Evolutionary conservation across 1,140 invertebrate genomes (phyloP).

Genomic region (Akabosia matsudoensis): DNA sequence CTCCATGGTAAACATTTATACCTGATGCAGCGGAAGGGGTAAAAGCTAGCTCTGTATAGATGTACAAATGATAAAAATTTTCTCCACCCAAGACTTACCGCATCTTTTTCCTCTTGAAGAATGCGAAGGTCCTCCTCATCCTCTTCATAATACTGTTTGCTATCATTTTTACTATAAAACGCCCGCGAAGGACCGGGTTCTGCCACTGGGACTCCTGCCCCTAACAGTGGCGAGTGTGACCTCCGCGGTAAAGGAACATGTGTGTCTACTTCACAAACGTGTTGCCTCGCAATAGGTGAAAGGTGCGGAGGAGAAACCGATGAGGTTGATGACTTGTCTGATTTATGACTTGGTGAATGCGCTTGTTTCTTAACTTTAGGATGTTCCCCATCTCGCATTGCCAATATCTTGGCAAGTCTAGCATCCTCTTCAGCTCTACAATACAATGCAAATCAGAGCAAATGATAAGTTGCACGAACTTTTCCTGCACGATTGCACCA

Average conservation of each 20-base stretch:
- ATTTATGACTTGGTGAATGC: not conserved
- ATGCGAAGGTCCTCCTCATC: slow-evolving; percentile 51
- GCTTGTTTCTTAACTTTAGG: not conserved
- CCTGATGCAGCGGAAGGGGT: too few species aligned
- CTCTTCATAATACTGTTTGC: slow-evolving; percentile 17
- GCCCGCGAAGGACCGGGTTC: not conserved
- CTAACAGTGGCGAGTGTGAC: not conserved
- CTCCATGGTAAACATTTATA: not conserved
- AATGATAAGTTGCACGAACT: not conserved
- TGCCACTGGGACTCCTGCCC: not conserved
- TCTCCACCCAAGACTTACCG: slow-evolving; percentile 53
- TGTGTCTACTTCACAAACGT: too few species aligned
- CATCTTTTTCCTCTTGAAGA: slow-evolving; percentile 64
- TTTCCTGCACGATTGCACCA: not conserved
- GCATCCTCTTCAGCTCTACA: slow-evolving; percentile 44
- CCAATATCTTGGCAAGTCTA: slow-evolving; percentile 30
- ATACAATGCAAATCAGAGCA: not conserved
- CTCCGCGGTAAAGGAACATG: not conserved
- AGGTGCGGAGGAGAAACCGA: not conserved
- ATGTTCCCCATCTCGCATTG: not conserved
- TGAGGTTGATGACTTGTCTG: not conserved
- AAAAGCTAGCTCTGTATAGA: too few species aligned
- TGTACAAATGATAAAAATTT: not conserved
- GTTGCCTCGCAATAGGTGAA: not conserved
- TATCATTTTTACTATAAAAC: slow-evolving; percentile 11